These are phyloP conservation scores for Pomatorhinus ruficollis DNA, from an alignment of 2,113 vertebrate genomes.

Conservation along the genomic window DNA sequence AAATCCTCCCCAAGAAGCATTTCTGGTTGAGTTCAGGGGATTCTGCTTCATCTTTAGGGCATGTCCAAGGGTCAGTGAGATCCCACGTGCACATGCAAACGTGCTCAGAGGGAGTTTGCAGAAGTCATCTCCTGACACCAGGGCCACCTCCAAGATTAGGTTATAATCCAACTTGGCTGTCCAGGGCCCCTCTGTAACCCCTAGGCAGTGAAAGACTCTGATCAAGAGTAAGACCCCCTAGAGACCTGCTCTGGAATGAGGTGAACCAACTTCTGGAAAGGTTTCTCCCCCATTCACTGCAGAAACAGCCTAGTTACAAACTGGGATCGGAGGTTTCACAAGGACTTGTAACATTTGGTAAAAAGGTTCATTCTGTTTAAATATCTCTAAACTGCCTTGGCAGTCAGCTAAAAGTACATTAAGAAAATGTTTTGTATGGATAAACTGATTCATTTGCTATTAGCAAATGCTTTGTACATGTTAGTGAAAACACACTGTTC, in stretches of 20 bases:
- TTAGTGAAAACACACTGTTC: background rate
- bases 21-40: background rate
- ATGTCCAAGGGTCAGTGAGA: background rate
- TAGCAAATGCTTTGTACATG: background rate
- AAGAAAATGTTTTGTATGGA: background rate
- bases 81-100: accelerated
- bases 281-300: background rate
- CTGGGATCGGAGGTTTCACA: background rate
- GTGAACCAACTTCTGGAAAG: background rate
- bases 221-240: background rate
- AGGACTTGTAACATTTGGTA: background rate
- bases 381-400: background rate
- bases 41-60: background rate
- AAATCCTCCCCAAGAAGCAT: background rate
- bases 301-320: background rate
- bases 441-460: background rate
- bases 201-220: background rate
- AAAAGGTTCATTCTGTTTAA: background rate
- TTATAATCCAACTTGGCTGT: background rate
- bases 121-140: background rate
- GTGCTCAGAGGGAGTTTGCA: background rate
- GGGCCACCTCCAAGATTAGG: background rate
- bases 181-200: background rate
- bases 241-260: background rate
- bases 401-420: background rate